phyloP scores from a whole-genome alignment of 1,140 invertebrate species.

The Hycleus cichorii region DNA sequence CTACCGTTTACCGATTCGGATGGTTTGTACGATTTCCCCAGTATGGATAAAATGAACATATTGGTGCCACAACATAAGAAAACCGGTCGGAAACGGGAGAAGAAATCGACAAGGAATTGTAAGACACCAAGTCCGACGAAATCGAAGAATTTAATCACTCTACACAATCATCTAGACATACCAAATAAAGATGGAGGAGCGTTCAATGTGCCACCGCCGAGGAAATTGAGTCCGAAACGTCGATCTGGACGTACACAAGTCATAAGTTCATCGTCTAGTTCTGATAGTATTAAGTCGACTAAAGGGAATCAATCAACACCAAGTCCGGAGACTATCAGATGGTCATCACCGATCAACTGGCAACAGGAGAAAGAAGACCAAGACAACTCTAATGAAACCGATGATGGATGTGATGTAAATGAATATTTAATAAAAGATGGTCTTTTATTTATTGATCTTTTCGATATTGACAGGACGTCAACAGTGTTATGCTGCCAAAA shows the following conservation, averaged over 20 bases:
- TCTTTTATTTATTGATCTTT: neutral
- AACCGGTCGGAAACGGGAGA: constrained; percentile 45
- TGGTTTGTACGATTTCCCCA: constrained; percentile 67
- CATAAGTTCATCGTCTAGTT: constrained; percentile 45
- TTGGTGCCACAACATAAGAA: constrained; percentile 42
- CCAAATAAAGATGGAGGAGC: constrained; percentile 26
- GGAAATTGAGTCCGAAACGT: constrained; percentile 46
- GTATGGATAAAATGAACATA: constrained; percentile 52
- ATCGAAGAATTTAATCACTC: constrained; percentile 35
- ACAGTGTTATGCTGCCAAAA: constrained; percentile 45
- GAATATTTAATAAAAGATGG: neutral
- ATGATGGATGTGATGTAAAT: constrained; percentile 40
- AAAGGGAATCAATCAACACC: constrained; percentile 30
- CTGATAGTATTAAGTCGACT: constrained; percentile 44
- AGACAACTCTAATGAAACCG: constrained; percentile 20
- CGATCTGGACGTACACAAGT: constrained; percentile 40
- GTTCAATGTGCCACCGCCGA: constrained; percentile 34
- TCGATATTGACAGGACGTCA: constrained; percentile 41
- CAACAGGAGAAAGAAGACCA: constrained; percentile 23
- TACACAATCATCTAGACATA: constrained; percentile 43
- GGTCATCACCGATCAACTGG: constrained; percentile 35
- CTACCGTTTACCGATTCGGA: constrained; percentile 67
- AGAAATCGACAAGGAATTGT: constrained; percentile 28
- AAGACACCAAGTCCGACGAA: constrained; percentile 47
- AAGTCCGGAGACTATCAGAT: constrained; percentile 36